Evolutionary conservation across 30 jellyfish, hydroid and myxozoan genomes (phyloP), one percentile per base, ranked within the genome.

Genomic region (Rhopilema esculentum): DNA sequence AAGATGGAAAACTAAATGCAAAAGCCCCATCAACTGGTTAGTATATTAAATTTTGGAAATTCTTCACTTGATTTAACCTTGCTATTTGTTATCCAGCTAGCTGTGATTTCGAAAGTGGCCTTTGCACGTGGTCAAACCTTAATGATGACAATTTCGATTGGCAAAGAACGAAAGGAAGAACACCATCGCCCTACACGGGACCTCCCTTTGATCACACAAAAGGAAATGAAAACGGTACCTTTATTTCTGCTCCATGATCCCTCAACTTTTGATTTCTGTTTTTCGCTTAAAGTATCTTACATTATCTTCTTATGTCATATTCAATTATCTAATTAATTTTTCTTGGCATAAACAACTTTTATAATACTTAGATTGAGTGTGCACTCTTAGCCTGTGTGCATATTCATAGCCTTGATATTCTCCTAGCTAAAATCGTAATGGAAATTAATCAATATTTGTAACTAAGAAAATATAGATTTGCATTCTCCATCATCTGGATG

Each of bases 171-270:
- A 33, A 66, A 2, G 97, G 93, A 49, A 18, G 75, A 7, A 91
- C 97, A 68, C 92, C 90, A 0, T 91, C 97, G 2, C 33, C 87
- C 21, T 68, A 52, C 77, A 91, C 97, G n/a, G 97, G 97, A 67
- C 97, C 97, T 21, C 65, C 79, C 1, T 57, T 77, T 25, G 97
- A 89, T 64, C 97, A 89, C 86, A 89, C 97, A 7, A 70, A 33
- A 53, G 81, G 79, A 31, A 62, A 69, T 49, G 12, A 0, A 25
- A 83, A 28, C 21, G 96, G 95, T 86, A n/a, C 7, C 33, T 48
- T 50, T 49, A 4, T 75, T 50, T 78, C 0, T 49, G 4, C 7
- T 21, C 15, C 49, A 32, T 29, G 9, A 18, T 7, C 29, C 51
- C 22, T 49, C 8, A 12, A 17, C 20, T 8, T 17, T 33, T 12